Percentiles rank a stretch among this genome's conserved stretches.
Conservation (phyloP, 2,113 vertebrate species). For the Tyrannus savana region DNA sequence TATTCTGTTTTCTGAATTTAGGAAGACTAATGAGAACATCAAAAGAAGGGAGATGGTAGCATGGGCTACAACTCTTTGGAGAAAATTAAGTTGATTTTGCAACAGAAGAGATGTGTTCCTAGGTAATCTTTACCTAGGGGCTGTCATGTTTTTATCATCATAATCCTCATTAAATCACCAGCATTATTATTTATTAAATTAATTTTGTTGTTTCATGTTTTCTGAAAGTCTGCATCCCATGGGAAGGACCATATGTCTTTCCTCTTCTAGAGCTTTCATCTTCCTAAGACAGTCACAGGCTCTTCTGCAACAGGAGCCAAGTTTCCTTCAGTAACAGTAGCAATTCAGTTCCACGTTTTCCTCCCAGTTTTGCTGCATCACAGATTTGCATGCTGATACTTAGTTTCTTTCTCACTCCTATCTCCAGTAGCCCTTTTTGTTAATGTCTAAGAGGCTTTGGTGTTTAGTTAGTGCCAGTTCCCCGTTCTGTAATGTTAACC, state of each 20-base stretch:
- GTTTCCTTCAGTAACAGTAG: not conserved
- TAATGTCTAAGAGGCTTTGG: not conserved
- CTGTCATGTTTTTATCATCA: not conserved
- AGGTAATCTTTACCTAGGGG: not conserved
- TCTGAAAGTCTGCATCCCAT: not conserved
- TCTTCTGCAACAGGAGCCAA: not conserved
- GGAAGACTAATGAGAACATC: not conserved
- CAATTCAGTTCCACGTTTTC: not conserved
- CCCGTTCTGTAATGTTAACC: not conserved
- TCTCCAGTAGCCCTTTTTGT: not conserved
- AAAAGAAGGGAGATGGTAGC: not conserved
- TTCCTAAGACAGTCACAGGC: not conserved
- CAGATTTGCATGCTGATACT: not conserved
- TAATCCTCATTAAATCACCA: not conserved
- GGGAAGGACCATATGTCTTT: not conserved
- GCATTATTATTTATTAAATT: not conserved
- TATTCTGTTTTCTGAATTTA: not conserved
- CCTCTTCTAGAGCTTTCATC: not conserved
- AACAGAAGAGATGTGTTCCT: not conserved
- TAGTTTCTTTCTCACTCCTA: not conserved
- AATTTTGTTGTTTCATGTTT: not conserved
- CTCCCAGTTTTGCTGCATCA: not conserved
- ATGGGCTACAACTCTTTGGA: not conserved
- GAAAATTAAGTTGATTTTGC: not conserved
- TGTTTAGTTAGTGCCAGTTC: not conserved